These are phyloP conservation scores for Fukomys damarensis DNA, from an alignment of 2,113 vertebrate species.

Conservation along the genomic window DNA sequence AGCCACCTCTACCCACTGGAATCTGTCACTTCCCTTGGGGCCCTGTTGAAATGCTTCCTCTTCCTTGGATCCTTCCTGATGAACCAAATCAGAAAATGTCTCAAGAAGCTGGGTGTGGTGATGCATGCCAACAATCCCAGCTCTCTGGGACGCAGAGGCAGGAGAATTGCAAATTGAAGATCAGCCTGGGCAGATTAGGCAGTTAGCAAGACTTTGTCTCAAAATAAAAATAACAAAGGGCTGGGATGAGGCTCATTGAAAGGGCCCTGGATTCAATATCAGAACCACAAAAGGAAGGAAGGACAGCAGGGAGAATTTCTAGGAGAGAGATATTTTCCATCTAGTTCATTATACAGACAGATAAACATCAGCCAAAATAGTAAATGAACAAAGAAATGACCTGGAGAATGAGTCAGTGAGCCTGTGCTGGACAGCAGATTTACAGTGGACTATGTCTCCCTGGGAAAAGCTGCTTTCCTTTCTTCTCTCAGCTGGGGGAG, in stretches of 20 bases:
- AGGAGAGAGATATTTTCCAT: background rate
- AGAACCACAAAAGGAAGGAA: background rate
- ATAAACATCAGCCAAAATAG: background rate
- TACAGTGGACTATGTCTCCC: background rate
- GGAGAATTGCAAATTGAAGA: background rate
- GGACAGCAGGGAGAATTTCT: background rate
- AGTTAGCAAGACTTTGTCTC: background rate
- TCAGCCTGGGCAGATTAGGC: background rate
- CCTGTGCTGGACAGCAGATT: background rate
- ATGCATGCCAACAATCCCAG: background rate
- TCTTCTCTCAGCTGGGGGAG: conserved; percentile 81
- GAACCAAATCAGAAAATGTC: background rate
- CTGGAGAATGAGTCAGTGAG: background rate
- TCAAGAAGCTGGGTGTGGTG: background rate
- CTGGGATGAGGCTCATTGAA: background rate
- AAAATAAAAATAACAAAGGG: background rate
- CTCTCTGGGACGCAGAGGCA: background rate
- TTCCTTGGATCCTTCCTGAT: background rate
- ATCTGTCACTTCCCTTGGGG: background rate
- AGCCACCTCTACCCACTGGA: background rate
- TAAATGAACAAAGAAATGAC: background rate
- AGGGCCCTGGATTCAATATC: background rate
- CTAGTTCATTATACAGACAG: background rate
- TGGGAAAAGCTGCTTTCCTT: background rate
- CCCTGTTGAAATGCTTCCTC: background rate